phyloP scores from a whole-genome alignment of 2,113 vertebrate genomes.

The Oreochromis spilurus region DNA sequence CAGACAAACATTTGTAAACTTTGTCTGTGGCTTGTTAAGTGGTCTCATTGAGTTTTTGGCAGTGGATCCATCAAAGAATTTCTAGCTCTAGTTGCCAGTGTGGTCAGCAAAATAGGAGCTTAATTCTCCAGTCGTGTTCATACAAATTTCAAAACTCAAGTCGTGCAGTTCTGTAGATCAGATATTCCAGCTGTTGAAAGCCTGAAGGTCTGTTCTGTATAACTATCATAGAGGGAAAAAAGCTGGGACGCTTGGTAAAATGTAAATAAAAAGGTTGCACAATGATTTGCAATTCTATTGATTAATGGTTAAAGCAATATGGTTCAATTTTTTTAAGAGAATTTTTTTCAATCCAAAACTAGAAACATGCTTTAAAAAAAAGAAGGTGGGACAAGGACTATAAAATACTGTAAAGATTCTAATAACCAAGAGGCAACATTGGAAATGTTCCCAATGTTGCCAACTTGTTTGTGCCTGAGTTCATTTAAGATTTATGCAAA shows the following conservation, averaged over 20 bases:
- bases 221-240: not conserved
- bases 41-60: conserved; percentile 2
- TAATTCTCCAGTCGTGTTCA: not conserved
- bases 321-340: not conserved
- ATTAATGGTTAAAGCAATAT: not conserved
- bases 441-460: not conserved
- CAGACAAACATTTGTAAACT: conserved; percentile 11
- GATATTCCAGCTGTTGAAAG: not conserved
- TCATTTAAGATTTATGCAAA: not conserved
- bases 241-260: not conserved
- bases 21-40: conserved; percentile 23
- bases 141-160: conserved; percentile 7
- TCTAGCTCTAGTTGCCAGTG: not conserved
- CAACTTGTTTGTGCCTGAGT: not conserved
- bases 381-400: not conserved
- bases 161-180: not conserved
- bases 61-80: conserved; percentile 1
- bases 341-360: not conserved
- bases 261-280: not conserved
- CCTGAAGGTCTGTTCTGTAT: not conserved
- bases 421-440: not conserved
- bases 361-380: not conserved
- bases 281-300: not conserved
- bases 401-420: not conserved
- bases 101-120: not conserved